Conservation (phyloP, 2,888 invertebrate genomes). For the Bugulina stolonifera region DNA sequence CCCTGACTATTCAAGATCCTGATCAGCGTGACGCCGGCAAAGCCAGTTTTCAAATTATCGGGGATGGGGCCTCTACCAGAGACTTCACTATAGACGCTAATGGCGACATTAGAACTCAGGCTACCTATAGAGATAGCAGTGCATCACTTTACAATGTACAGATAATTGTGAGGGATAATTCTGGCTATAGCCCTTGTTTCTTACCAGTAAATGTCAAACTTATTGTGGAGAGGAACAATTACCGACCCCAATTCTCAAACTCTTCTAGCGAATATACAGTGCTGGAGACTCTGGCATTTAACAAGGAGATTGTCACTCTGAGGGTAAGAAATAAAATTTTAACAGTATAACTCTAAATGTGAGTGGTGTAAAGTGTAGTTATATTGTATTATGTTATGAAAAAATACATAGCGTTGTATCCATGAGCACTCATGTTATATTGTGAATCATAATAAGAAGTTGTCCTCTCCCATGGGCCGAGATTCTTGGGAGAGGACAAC, state of each 20-base stretch:
- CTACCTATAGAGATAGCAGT: constrained; percentile 24
- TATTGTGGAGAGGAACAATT: not conserved
- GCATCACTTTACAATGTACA: constrained; percentile 1
- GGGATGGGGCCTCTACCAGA: not conserved
- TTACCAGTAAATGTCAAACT: not conserved
- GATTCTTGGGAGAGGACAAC: no score
- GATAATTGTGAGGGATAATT: constrained; percentile 7
- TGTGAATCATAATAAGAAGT: no score
- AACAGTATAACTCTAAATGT: no score
- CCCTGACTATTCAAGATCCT: not conserved
- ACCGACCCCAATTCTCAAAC: not conserved
- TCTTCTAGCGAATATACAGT: not conserved
- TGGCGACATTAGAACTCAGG: constrained; percentile 4
- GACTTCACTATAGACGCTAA: constrained; percentile 8
- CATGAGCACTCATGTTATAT: no score
- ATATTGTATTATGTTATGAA: no score
- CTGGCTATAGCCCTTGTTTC: constrained; percentile 3
- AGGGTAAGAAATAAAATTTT: no score
- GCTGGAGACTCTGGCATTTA: not conserved
- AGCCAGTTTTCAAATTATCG: constrained; percentile 1
- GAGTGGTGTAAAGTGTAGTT: no score
- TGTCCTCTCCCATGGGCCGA: no score
- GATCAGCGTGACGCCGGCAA: not conserved
- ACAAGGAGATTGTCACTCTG: not conserved
- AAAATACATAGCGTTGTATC: no score